Evolutionary conservation across 2,797 vertebrate genomes (phyloP), one percentile per base, ranked within the genome.

Genomic region (Sebastes oblongus): DNA sequence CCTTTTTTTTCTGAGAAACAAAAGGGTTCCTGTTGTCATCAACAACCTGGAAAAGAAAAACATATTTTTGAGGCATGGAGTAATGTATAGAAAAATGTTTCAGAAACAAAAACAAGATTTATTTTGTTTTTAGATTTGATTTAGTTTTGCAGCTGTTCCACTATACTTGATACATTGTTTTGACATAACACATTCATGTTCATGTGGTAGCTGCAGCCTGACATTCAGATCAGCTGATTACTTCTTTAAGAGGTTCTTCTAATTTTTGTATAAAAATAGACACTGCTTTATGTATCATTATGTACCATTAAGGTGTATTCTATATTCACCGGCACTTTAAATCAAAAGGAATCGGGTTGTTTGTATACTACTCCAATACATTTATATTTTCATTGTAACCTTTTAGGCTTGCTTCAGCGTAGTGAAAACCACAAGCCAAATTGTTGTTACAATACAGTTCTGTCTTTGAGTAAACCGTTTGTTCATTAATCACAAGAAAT

Each of bases 1-100:
- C 18, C 29, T 52, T 39, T 34, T 34, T 25, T 32, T 42, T 30
- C 5, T 29, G 36, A 79, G 62, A 77, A 85, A 76, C 72, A 67
- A 78, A 79, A 77, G 74, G 22, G 8, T 56, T 81, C 32, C 42
- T 84, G 74, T 77, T 66, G 42, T 81, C 25, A 39, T 13, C 5
- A 54, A 16, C 34, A 73, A 62, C 13, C 52, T 80, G n/a, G 52
- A 77, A 55, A 46, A 60, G 6, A 55, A 30, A 66, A 54, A 22
- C 13, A n/a, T 29, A 25, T 42, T 29, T 61, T 13, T 29, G 18
- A 24, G 8, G 8, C 4, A 8, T 5, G 7, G 0, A 6, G 13
- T 22, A 13, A 20, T 52, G 3, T 30, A 39, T 11, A 18, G 13
- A 34, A 64, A 8, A 34, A 22, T 54, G 20, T 54, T 54, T 54